Evolutionary conservation across 2,797 vertebrate species (phyloP), one percentile per base, ranked within the genome.

Genomic region (Limnodromus scolopaceus): DNA sequence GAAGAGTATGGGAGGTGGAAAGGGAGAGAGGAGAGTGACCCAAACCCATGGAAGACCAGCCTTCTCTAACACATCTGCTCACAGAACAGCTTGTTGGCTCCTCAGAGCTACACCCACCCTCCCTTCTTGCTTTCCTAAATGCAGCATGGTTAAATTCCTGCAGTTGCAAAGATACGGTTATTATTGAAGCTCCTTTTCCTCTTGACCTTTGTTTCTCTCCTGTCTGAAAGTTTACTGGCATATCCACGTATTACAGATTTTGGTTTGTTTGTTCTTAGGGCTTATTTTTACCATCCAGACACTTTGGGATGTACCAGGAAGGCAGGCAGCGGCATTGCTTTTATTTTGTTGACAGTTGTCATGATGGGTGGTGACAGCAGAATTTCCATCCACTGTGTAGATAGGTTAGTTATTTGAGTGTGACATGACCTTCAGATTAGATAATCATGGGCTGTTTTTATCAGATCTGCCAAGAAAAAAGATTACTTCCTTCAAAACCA

Each of bases 401-500:
- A 86, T 32, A 70, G 43, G 46, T 93, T 92, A 93, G 64, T 87
- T 89, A 90, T 93, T 94, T 71, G 32, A 95, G 81, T 51, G 96
- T 90, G 94, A 84, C 90, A 75, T 86, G 96, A 97, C 94, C 97
- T 98, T 96, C 94, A 97, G 96, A 89, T 96, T 91, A 97, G 92
- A 96, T 93, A 97, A 96, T 94, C 75, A 63, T 32, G 32, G 53
- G 30, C 91, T 23, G 2, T 96, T 97, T 97, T 98, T 97, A 97
- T 97, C 97, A 96, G 89, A 96, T 96, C 93, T 86, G 63, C 65
- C 97, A 97, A 96, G 96, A 89, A 95, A 98, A 98, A 97, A 94
- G 46, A 97, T 97, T 93, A 28, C 96, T 98, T 98, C 97, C 97
- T 97, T 97, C 80, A 96, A 95, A 98, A 98, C 88, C 70, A 96